Percentiles rank a stretch among this genome's conserved stretches.
Conservation (phyloP, 2,888 invertebrate genomes). For the Eupithecia insigniata region DNA sequence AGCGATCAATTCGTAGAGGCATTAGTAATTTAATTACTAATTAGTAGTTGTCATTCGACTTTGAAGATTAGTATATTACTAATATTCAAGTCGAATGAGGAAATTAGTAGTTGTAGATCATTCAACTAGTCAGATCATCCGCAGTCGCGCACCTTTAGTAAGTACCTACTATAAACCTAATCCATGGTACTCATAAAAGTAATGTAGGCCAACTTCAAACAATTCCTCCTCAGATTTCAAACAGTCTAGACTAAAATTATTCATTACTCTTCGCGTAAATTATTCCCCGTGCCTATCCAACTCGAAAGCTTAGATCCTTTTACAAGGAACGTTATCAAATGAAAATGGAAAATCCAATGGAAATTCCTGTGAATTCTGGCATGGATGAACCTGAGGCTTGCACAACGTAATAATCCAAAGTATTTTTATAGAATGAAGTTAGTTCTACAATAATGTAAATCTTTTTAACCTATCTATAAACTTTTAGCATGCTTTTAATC, state of each 20-base stretch:
- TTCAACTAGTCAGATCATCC: too few species aligned
- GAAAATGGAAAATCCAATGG: conserved; percentile 12
- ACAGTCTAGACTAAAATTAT: neutral
- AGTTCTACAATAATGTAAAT: neutral
- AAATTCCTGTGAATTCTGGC: conserved; percentile 7
- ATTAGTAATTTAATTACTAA: too few species aligned
- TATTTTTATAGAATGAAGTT: neutral
- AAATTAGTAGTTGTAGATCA: too few species aligned
- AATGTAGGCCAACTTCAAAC: neutral
- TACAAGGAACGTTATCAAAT: conserved; percentile 12
- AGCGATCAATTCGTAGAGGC: too few species aligned
- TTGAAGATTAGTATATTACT: too few species aligned
- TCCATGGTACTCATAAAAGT: neutral
- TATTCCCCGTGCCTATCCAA: conserved; percentile 5
- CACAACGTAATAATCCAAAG: neutral
- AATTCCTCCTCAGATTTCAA: neutral
- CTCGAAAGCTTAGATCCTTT: conserved; percentile 7
- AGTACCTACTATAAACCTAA: too few species aligned
- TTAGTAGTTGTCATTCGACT: too few species aligned
- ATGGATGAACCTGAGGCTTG: neutral
- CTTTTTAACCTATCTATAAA: neutral
- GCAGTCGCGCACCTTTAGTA: too few species aligned
- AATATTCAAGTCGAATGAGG: too few species aligned
- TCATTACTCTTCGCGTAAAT: conserved; percentile 8
- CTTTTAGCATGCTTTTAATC: neutral